Conservation (phyloP, 2,888 invertebrate genomes). For the Himalopsyche japonica region DNA sequence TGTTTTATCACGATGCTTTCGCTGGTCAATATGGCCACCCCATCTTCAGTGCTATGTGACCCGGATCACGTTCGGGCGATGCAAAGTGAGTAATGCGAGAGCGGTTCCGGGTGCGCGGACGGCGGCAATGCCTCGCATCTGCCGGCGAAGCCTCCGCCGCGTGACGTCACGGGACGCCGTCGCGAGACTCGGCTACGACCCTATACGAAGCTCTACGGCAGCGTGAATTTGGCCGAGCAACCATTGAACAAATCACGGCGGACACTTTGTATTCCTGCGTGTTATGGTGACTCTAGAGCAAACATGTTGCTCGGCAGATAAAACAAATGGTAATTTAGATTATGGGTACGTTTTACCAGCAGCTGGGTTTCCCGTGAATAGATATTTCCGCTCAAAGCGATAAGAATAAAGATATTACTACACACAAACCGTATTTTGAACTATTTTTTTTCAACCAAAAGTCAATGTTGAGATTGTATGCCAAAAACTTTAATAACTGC, state of each 20-base stretch:
- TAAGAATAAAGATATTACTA: too few species aligned
- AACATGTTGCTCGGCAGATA: not conserved
- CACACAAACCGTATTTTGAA: too few species aligned
- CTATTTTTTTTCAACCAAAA: too few species aligned
- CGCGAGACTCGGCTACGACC: too few species aligned
- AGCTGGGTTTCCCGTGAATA: too few species aligned
- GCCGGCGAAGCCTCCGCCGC: not conserved
- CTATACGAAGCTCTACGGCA: not conserved
- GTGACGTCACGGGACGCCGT: not conserved
- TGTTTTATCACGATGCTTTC: too few species aligned
- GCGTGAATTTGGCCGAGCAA: not conserved
- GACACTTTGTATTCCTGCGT: not conserved
- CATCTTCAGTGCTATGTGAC: not conserved
- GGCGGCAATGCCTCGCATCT: not conserved
- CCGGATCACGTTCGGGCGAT: not conserved
- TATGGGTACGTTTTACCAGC: not conserved
- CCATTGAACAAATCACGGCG: not conserved
- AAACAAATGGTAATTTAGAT: not conserved
- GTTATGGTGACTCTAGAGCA: not conserved
- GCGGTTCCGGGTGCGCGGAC: not conserved
- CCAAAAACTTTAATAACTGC: too few species aligned
- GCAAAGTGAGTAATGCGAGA: constrained; percentile 15
- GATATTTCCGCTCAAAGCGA: too few species aligned
- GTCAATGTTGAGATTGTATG: too few species aligned
- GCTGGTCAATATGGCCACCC: not conserved